phyloP scores from a whole-genome alignment of 2,888 invertebrate genomes.

The Pandemis heparana region DNA sequence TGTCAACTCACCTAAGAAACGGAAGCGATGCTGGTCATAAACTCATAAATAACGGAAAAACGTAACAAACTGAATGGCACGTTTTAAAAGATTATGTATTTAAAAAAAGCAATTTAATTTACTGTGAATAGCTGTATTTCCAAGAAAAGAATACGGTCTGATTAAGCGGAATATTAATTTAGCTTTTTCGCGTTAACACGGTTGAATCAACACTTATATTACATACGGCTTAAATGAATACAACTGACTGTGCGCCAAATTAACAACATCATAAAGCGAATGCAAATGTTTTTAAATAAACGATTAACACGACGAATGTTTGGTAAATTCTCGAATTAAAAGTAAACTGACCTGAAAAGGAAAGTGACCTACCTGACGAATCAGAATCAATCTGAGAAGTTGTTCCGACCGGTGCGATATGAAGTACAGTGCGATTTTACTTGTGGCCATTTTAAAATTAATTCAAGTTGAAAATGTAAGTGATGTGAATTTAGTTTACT shows the following conservation, averaged over 20 bases:
- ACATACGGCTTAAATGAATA: constrained; percentile 6
- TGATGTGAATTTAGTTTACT: constrained; percentile 3
- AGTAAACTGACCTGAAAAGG: constrained; percentile 48
- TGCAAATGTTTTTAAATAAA: constrained; percentile 36
- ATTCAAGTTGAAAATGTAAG: constrained; percentile 62
- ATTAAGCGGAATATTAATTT: constrained; percentile 12
- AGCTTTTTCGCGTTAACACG: not conserved
- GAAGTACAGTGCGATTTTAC: constrained; percentile 55
- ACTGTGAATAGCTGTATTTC: not conserved
- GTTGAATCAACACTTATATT: constrained; percentile 4
- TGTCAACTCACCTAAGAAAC: constrained; percentile 1
- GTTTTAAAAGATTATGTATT: not conserved
- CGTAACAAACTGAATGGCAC: not conserved
- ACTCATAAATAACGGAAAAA: not conserved
- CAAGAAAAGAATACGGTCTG: not conserved
- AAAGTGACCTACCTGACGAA: constrained; percentile 47
- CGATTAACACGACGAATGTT: constrained; percentile 50
- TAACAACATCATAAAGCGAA: not conserved
- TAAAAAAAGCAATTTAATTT: not conserved
- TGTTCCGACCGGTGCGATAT: constrained; percentile 56
- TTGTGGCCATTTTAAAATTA: constrained; percentile 55
- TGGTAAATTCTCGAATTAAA: constrained; percentile 60
- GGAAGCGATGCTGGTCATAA: not conserved
- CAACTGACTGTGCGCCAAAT: constrained; percentile 6
- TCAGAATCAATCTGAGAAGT: constrained; percentile 51